Evolutionary conservation across 2,888 invertebrate genomes (phyloP).

Genomic region (Protophormia terraenovae): DNA sequence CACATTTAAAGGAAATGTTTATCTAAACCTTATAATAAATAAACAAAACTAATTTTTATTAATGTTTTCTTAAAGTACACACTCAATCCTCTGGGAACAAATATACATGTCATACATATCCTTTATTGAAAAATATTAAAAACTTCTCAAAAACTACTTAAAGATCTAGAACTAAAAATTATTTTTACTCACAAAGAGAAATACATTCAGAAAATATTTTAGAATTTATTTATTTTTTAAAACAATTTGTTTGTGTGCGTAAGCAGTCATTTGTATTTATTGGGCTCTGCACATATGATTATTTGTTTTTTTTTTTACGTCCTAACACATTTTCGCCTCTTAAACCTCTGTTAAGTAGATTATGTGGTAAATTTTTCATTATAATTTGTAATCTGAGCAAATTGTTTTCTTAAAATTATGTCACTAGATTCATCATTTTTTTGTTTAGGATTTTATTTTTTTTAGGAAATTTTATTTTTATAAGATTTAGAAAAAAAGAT

Average conservation of each 20-base stretch:
- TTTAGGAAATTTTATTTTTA: not conserved
- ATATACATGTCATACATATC: not conserved
- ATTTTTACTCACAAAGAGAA: too few relatives aligned
- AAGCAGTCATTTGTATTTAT: not conserved
- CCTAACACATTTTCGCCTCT: conserved; percentile 1
- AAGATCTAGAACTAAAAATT: not conserved
- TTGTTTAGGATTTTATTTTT: too few relatives aligned
- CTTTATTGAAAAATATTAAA: not conserved
- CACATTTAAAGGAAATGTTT: not conserved
- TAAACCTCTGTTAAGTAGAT: conserved; percentile 14
- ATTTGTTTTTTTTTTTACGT: too few relatives aligned
- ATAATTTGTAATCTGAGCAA: conserved; percentile 40
- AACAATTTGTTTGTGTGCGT: not conserved
- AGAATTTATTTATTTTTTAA: not conserved
- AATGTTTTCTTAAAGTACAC: not conserved
- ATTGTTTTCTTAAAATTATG: conserved; percentile 36
- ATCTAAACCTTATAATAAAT: not conserved
- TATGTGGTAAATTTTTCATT: conserved; percentile 4
- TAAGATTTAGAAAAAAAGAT: conserved; percentile 1
- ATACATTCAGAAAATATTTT: not conserved
- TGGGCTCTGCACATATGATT: too few relatives aligned
- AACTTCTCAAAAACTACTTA: conserved; percentile 24
- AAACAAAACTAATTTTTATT: not conserved
- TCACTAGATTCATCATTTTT: not conserved
- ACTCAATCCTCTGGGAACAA: not conserved